A percentile compares a stretch with the other conserved stretches of the same genome.
These are phyloP conservation scores for Elgaria multicarinata DNA, from an alignment of 2,113 vertebrate species.

Conservation along the genomic window DNA sequence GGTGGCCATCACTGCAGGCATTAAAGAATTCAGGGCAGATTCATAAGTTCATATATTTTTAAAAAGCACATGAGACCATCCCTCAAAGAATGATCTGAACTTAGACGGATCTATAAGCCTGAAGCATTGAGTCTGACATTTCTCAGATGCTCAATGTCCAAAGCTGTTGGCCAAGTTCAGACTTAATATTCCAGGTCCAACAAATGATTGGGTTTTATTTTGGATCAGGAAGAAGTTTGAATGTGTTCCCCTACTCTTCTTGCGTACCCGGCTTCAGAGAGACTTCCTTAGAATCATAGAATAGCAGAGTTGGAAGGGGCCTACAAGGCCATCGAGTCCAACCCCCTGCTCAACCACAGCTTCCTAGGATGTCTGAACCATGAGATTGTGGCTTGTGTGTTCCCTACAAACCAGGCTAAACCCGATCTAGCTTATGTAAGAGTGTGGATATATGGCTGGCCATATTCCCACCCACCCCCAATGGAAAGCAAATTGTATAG, in stretches of 20 bases:
- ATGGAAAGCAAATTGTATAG: not conserved
- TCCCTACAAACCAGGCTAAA: not conserved
- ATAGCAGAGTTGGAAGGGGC: too few species aligned
- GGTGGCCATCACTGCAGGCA: not conserved
- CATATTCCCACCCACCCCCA: not conserved
- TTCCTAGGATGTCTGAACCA: not conserved
- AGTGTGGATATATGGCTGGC: not conserved
- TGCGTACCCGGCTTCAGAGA: not conserved
- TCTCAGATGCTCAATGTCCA: not conserved
- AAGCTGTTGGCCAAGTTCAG: not conserved
- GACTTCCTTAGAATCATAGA: too few species aligned
- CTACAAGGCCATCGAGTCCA: too few species aligned
- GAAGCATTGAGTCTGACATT: not conserved
- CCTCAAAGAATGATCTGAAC: not conserved
- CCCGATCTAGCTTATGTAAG: not conserved
- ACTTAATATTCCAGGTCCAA: not conserved
- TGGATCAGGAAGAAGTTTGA: not conserved
- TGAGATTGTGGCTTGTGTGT: not conserved
- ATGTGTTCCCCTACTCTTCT: not conserved
- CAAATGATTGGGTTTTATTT: not conserved
- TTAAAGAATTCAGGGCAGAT: not conserved
- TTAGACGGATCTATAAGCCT: not conserved
- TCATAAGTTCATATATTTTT: not conserved
- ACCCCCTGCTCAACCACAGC: not conserved
- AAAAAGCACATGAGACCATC: not conserved